Evolutionary conservation across 2,888 invertebrate species (phyloP).

Genomic region (Proisotoma minuta): DNA sequence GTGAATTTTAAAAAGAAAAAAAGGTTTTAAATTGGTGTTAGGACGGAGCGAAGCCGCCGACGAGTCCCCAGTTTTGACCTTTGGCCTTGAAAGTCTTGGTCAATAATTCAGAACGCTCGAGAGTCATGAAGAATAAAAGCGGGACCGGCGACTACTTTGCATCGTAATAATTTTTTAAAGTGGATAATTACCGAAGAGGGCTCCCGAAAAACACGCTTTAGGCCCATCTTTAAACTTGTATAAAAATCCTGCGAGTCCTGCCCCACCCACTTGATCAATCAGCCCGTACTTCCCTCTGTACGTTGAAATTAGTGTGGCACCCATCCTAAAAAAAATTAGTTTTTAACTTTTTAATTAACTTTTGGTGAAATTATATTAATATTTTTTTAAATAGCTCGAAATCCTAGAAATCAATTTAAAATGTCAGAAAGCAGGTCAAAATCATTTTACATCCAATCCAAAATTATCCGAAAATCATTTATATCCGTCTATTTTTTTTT

Average conservation of each 20-base stretch:
- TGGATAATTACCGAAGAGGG: constrained; percentile 57
- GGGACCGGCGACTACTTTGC: too few relatives aligned
- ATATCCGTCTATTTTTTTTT: too few relatives aligned
- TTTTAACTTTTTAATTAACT: neutral
- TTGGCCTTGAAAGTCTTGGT: too few relatives aligned
- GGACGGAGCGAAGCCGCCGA: too few relatives aligned
- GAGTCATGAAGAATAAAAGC: too few relatives aligned
- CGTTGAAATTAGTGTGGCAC: constrained; percentile 61
- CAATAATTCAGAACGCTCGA: too few relatives aligned
- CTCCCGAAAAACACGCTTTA: constrained; percentile 64
- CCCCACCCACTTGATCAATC: constrained; percentile 64
- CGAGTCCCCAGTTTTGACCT: too few relatives aligned
- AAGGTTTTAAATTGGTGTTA: neutral
- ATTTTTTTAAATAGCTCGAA: neutral
- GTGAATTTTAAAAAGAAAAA: constrained; percentile 48
- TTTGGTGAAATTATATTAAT: neutral
- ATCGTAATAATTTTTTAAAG: neutral
- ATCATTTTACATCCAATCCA: too few relatives aligned
- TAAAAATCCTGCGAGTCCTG: constrained; percentile 61
- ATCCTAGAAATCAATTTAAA: too few relatives aligned
- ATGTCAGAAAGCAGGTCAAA: too few relatives aligned
- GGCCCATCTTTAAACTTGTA: constrained; percentile 67
- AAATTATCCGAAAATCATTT: too few relatives aligned
- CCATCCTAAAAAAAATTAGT: constrained; percentile 57
- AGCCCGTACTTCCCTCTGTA: constrained; percentile 66